Conservation (phyloP, 35 echinoderm and acorn worm genomes). For the Acanthaster planci region DNA sequence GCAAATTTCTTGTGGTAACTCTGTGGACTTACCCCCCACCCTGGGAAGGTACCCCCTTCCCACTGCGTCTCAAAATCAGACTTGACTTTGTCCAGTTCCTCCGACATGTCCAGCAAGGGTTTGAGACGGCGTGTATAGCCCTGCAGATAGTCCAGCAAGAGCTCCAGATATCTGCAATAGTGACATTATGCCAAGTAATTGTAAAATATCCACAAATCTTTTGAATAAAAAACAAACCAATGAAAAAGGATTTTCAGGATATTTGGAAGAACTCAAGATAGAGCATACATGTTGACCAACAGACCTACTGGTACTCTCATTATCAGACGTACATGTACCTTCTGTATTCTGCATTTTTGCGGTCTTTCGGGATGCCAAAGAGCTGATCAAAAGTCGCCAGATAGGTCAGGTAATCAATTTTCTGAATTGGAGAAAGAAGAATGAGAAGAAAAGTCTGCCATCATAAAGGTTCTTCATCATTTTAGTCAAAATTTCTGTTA, state of each 20-base stretch:
- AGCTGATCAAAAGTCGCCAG: conserved; percentile 83
- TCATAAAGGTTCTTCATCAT: no score
- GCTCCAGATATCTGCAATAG: conserved; percentile 80
- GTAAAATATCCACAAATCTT: neutral
- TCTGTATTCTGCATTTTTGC: conserved; percentile 94
- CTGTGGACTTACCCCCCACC: conserved; percentile 78
- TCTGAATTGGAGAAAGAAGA: conserved; percentile 60
- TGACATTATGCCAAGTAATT: neutral
- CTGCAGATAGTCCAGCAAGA: conserved; percentile 77
- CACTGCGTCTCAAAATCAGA: conserved; percentile 79
- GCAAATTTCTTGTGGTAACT: no score
- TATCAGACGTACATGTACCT: conserved; percentile 36
- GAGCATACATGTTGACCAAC: no score
- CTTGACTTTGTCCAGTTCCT: conserved; percentile 80
- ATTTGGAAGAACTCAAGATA: no score
- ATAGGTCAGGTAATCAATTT: conserved; percentile 96
- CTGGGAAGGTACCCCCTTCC: conserved; percentile 83
- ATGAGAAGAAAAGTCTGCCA: no score
- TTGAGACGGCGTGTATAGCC: conserved; percentile 73
- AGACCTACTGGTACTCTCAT: no score
- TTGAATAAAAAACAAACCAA: neutral
- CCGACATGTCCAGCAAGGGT: conserved; percentile 75
- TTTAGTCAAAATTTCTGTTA: no score
- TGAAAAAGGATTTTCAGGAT: no score
- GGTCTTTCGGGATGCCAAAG: conserved; percentile 93